Evolutionary conservation across 2,797 vertebrate genomes (phyloP).

Genomic region (Pteronotus mesoamericanus): DNA sequence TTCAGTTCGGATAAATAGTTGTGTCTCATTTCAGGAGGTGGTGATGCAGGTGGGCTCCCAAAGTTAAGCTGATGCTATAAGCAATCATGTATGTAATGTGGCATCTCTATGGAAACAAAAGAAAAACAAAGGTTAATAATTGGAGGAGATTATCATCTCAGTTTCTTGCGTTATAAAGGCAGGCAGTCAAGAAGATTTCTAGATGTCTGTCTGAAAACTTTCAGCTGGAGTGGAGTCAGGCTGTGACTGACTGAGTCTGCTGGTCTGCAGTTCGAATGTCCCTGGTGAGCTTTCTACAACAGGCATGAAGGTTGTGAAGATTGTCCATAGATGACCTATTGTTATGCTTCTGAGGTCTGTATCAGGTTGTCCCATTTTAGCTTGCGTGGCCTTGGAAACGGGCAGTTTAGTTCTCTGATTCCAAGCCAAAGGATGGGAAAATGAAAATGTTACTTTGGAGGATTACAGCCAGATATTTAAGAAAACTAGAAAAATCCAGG

Average conservation of each 20-base stretch:
- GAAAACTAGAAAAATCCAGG: neutral
- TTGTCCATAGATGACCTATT: neutral
- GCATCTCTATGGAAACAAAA: neutral
- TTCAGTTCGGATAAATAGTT: neutral
- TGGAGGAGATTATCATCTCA: neutral
- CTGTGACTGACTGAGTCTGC: neutral
- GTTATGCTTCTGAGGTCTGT: no score
- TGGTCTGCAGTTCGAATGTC: neutral
- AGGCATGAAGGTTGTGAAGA: neutral
- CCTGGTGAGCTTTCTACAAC: neutral
- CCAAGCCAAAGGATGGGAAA: neutral
- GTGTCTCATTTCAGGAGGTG: neutral
- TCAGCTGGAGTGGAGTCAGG: neutral
- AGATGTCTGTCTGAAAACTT: neutral
- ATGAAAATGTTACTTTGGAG: neutral
- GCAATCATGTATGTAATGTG: neutral
- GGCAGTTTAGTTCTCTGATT: neutral
- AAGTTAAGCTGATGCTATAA: neutral
- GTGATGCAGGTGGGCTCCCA: neutral
- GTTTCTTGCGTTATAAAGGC: neutral
- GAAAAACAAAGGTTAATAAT: neutral
- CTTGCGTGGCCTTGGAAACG: neutral
- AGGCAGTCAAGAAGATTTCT: neutral
- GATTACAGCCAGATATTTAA: neutral
- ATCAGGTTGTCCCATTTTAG: neutral